phyloP scores from a whole-genome alignment of 2,888 invertebrate species.

The Sisyra terminalis region DNA sequence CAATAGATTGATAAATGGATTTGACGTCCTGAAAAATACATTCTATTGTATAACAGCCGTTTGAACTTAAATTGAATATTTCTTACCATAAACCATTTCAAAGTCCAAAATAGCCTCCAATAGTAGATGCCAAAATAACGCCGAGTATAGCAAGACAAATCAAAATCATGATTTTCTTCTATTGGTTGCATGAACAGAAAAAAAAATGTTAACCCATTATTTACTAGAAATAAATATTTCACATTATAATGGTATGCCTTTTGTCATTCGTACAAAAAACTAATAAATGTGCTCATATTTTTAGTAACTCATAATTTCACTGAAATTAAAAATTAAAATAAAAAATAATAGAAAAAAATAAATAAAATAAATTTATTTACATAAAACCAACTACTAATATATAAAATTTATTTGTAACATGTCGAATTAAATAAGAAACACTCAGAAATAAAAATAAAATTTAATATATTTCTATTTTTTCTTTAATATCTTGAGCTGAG shows the following conservation, averaged over 20 bases:
- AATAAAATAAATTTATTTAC: conserved; percentile 16
- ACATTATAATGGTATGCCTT: conserved; percentile 8
- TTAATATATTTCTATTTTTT: too few relatives aligned
- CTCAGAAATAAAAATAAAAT: too few relatives aligned
- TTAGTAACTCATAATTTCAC: background rate
- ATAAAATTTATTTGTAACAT: too few relatives aligned
- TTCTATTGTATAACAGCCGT: too few relatives aligned
- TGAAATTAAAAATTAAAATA: conserved; percentile 14
- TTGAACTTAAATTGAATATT: background rate
- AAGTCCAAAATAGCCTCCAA: conserved; percentile 47
- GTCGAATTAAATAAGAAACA: too few relatives aligned
- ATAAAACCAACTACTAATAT: too few relatives aligned
- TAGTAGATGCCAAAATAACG: conserved; percentile 57
- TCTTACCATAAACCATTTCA: conserved; percentile 13
- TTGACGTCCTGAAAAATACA: conserved; percentile 1
- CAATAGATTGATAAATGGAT: background rate
- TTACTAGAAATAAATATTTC: background rate
- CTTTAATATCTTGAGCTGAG: too few relatives aligned
- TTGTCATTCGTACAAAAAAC: conserved; percentile 1
- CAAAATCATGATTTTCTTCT: conserved; percentile 87
- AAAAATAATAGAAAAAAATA: conserved; percentile 20
- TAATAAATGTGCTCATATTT: background rate
- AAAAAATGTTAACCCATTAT: background rate
- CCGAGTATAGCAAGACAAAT: conserved; percentile 75
- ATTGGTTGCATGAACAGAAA: conserved; percentile 26